Percentiles rank a stretch among this genome's conserved stretches.
phyloP scores from a whole-genome alignment of 2,888 invertebrate genomes.

The Girardia tigrina region DNA sequence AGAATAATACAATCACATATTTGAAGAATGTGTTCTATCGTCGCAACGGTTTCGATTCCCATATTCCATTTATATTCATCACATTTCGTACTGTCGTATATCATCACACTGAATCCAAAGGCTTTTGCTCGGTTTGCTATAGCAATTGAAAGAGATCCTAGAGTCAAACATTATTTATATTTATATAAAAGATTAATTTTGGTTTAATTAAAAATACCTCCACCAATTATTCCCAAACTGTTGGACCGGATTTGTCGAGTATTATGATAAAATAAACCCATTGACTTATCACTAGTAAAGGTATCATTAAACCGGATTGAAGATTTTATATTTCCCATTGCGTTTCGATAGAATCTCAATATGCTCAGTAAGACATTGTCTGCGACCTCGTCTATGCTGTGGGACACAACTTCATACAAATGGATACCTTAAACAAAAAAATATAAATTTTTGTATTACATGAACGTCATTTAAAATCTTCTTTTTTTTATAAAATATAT shows the following conservation, averaged over 20 bases:
- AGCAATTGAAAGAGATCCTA: neutral
- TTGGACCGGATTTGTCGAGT: neutral
- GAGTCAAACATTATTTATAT: neutral
- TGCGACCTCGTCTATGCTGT: neutral
- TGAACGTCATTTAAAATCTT: too few species aligned
- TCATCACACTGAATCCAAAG: neutral
- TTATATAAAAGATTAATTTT: neutral
- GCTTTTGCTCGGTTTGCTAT: neutral
- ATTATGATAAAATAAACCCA: neutral
- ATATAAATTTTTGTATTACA: too few species aligned
- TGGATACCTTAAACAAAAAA: neutral
- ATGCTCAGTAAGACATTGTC: neutral
- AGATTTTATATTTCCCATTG: neutral
- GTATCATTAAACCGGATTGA: neutral
- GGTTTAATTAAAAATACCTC: too few species aligned
- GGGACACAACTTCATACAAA: neutral
- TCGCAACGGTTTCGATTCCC: neutral
- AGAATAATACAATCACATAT: neutral
- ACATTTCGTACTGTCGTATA: neutral
- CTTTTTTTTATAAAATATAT: too few species aligned
- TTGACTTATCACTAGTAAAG: neutral
- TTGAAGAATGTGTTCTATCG: neutral
- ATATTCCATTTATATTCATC: constrained; percentile 12
- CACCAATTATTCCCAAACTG: neutral
- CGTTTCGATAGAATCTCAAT: constrained; percentile 3